These are phyloP conservation scores for Ganaspis sp. DNA, from an alignment of 1,140 invertebrate species.

Conservation along the genomic window DNA sequence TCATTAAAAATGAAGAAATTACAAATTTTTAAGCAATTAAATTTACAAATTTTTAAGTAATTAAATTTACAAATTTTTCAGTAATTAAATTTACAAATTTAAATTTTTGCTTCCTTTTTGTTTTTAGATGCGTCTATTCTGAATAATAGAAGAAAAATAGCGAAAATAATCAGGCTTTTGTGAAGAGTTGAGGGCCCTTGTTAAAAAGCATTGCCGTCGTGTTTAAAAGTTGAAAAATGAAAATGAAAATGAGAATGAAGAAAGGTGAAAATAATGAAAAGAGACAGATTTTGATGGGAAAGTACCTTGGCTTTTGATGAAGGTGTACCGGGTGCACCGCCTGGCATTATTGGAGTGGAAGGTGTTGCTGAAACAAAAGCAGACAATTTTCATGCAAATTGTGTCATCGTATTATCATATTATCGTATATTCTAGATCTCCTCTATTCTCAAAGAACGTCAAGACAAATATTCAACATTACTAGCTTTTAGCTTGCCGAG, in stretches of 20 bases:
- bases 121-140: too few relatives aligned
- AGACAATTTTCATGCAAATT: background rate
- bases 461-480: background rate
- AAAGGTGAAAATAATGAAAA: background rate
- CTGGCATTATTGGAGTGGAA: conserved; percentile 84
- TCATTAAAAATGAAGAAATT: too few relatives aligned
- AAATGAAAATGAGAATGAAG: too few relatives aligned
- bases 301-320: conserved; percentile 84
- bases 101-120: too few relatives aligned
- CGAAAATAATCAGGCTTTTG: too few relatives aligned
- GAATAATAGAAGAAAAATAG: too few relatives aligned
- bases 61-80: too few relatives aligned
- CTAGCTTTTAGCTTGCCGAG: background rate
- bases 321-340: conserved; percentile 84
- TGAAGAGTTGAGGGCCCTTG: too few relatives aligned
- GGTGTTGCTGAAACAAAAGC: conserved; percentile 78
- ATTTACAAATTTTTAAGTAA: too few relatives aligned
- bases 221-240: background rate
- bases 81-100: too few relatives aligned
- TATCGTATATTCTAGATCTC: background rate
- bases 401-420: background rate
- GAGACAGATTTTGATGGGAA: background rate
- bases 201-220: background rate
- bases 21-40: too few relatives aligned
- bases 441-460: background rate